These are phyloP conservation scores for Gasteruption jaculator DNA, from an alignment of 2,888 invertebrate species.

Conservation along the genomic window DNA sequence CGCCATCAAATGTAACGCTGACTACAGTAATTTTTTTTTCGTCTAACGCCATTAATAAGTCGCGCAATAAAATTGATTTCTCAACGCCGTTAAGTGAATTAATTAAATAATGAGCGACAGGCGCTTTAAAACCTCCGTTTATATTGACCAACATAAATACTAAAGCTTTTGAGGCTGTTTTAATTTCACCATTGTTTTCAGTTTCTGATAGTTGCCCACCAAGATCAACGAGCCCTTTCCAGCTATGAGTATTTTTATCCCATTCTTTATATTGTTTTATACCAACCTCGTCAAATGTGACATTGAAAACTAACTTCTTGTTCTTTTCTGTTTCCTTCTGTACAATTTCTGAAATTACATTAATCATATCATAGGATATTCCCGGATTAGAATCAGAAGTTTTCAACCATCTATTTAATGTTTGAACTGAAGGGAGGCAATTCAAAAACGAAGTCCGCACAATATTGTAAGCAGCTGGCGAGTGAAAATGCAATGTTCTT, in stretches of 20 bases:
- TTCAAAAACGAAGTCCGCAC: too few species aligned
- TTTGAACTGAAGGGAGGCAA: too few species aligned
- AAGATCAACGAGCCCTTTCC: conserved; percentile 7
- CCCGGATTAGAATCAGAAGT: too few species aligned
- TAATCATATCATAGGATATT: too few species aligned
- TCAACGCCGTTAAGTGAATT: conserved; percentile 8
- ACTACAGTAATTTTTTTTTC: conserved; percentile 11
- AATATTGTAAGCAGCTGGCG: too few species aligned
- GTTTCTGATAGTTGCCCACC: too few species aligned
- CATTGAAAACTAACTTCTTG: too few species aligned
- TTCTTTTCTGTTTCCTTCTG: too few species aligned
- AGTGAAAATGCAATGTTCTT: too few species aligned
- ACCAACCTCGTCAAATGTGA: conserved; percentile 4
- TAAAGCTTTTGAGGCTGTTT: conserved; percentile 14
- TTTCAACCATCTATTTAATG: too few species aligned
- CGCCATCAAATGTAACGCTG: conserved; percentile 17
- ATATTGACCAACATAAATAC: conserved; percentile 16
- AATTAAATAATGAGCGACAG: conserved; percentile 13
- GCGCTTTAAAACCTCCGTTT: conserved; percentile 15
- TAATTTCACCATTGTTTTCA: too few species aligned
- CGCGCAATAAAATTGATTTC: conserved; percentile 9
- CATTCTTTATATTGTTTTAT: background rate
- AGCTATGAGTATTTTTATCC: background rate
- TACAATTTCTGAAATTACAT: too few species aligned
- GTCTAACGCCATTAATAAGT: conserved; percentile 5